Evolutionary conservation across 1,140 invertebrate species (phyloP).

Genomic region (Lethocerus indicus): DNA sequence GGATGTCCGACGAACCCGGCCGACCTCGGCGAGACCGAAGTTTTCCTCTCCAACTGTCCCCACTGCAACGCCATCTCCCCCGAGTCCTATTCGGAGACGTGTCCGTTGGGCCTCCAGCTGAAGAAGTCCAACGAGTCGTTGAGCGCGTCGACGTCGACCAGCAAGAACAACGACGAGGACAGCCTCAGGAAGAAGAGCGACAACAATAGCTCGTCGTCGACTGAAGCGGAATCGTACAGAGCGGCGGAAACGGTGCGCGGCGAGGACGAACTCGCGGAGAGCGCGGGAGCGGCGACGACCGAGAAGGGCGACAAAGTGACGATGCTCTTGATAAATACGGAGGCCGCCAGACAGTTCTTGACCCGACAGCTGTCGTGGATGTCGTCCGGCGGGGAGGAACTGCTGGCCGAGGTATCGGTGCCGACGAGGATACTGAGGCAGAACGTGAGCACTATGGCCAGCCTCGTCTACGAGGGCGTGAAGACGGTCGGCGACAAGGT

Average conservation of each 20-base stretch:
- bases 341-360: conserved; percentile 49
- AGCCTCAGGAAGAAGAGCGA: conserved; percentile 18
- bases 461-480: conserved; percentile 52
- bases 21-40: conserved; percentile 32
- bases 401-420: conserved; percentile 41
- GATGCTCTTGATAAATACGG: conserved; percentile 41
- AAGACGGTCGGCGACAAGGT: conserved; percentile 57
- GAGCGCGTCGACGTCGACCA: conserved; percentile 28
- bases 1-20: conserved; percentile 29
- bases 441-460: conserved; percentile 55
- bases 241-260: too few relatives aligned
- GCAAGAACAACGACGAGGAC: conserved; percentile 24
- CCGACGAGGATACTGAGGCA: conserved; percentile 49
- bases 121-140: conserved; percentile 32
- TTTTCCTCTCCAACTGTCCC: conserved; percentile 43
- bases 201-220: conserved; percentile 15
- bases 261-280: conserved; percentile 20
- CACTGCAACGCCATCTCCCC: conserved; percentile 28
- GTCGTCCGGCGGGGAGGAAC: conserved; percentile 43
- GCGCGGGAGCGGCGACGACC: conserved; percentile 26
- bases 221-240: conserved; percentile 21
- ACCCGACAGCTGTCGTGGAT: conserved; percentile 55
- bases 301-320: conserved; percentile 41
- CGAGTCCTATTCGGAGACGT: conserved; percentile 28
- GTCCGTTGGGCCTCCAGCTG: conserved; percentile 25